These are phyloP conservation scores for Galerucella pusilla DNA, from an alignment of 2,888 invertebrate genomes.

Conservation along the genomic window DNA sequence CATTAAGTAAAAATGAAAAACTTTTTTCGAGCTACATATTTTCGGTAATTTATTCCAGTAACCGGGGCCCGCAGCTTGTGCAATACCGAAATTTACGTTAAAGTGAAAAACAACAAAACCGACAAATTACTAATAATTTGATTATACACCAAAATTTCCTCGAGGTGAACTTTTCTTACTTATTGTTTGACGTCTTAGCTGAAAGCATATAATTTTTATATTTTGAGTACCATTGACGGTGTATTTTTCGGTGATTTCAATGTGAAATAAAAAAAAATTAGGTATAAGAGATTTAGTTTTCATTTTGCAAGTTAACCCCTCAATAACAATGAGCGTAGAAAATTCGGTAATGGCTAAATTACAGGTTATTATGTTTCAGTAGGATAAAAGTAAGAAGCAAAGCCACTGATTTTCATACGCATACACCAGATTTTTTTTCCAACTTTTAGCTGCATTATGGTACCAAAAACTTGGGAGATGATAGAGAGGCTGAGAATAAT, in stretches of 20 bases:
- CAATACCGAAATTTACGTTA: constrained; percentile 43
- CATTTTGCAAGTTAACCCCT: not conserved
- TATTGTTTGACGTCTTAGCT: constrained; percentile 20
- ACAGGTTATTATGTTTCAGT: not conserved
- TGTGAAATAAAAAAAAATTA: not conserved
- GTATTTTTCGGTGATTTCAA: not conserved
- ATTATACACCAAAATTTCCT: constrained; percentile 34
- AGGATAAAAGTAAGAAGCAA: not conserved
- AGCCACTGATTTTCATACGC: not conserved
- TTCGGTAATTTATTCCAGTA: constrained; percentile 48
- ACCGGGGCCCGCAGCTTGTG: constrained; percentile 43
- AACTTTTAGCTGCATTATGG: not conserved
- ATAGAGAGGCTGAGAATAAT: too few species aligned
- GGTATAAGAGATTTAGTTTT: not conserved
- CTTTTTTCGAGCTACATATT: constrained; percentile 40
- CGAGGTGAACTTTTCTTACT: constrained; percentile 23
- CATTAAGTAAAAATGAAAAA: constrained; percentile 42
- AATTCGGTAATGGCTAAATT: not conserved
- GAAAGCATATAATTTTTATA: constrained; percentile 19
- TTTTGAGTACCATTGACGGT: not conserved
- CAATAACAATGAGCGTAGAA: not conserved
- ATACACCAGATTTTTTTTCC: not conserved
- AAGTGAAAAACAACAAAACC: constrained; percentile 19
- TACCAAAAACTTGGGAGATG: too few species aligned
- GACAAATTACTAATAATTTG: constrained; percentile 30